These are phyloP conservation scores for Galago senegalensis DNA, from an alignment of 2,797 vertebrate species.

Conservation along the genomic window DNA sequence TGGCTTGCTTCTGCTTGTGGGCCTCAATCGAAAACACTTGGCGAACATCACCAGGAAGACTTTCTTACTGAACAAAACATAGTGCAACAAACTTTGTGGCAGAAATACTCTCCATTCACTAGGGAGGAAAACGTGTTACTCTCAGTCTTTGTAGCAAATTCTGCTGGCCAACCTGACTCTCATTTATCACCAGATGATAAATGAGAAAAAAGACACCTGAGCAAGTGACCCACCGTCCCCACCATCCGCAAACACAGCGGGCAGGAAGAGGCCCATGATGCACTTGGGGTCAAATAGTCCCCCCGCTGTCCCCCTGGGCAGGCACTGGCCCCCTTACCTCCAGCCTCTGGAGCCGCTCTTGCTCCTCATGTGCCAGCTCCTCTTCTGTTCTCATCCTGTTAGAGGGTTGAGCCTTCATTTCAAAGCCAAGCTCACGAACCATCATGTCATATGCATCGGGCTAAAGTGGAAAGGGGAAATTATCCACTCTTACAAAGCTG, in stretches of 20 bases:
- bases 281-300: neutral
- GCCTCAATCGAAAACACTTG: neutral
- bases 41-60: neutral
- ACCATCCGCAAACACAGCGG: no score
- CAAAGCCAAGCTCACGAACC: slow-evolving; percentile 97
- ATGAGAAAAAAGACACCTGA: accelerated
- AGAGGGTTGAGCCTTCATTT: slow-evolving; percentile 98
- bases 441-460: slow-evolving; percentile 95
- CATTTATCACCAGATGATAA: accelerated
- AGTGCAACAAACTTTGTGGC: neutral
- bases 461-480: slow-evolving; percentile 85
- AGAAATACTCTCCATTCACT: neutral
- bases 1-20: neutral
- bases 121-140: neutral
- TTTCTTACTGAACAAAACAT: neutral
- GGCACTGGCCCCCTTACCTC: slow-evolving; percentile 90
- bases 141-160: neutral
- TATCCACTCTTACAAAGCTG: neutral
- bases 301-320: no score
- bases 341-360: slow-evolving; percentile 92
- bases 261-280: accelerated
- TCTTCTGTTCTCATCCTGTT: slow-evolving; percentile 95
- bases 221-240: neutral
- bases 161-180: accelerated
- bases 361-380: slow-evolving; percentile 94